phyloP scores from a whole-genome alignment of 1,140 invertebrate genomes.

The Tetragnatha versicolor region DNA sequence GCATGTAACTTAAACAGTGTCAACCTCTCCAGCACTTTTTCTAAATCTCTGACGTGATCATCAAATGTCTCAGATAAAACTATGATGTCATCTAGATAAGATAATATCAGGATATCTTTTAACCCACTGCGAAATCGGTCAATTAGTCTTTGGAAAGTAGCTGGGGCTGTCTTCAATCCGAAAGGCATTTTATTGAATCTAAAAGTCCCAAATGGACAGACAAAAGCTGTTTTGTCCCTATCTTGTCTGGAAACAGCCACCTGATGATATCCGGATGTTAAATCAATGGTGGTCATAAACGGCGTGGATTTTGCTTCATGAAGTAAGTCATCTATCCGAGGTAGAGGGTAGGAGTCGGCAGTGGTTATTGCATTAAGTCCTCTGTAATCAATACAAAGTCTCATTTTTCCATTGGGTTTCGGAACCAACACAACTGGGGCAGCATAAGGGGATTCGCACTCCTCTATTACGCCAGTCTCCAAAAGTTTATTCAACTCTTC shows the following conservation, averaged over 20 bases:
- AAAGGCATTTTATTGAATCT: slow-evolving; percentile 63
- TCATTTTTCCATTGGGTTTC: background rate
- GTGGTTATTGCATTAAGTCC: background rate
- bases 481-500: background rate
- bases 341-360: background rate
- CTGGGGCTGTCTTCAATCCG: slow-evolving; percentile 62
- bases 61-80: slow-evolving; percentile 10
- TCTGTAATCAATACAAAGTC: slow-evolving; percentile 5
- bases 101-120: background rate
- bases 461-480: background rate
- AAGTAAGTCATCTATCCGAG: slow-evolving; percentile 4
- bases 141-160: slow-evolving; percentile 62
- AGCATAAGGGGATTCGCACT: background rate
- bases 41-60: background rate
- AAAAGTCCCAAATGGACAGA: slow-evolving; percentile 58
- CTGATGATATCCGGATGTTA: background rate
- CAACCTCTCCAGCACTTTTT: background rate
- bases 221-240: slow-evolving; percentile 64
- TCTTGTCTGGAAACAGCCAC: slow-evolving; percentile 58
- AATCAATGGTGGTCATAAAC: slow-evolving; percentile 13
- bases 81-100: slow-evolving; percentile 12
- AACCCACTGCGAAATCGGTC: slow-evolving; percentile 57
- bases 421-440: background rate
- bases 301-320: background rate
- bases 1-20: background rate